phyloP scores from a whole-genome alignment of 2,113 vertebrate genomes.

The Phycodurus eques region DNA sequence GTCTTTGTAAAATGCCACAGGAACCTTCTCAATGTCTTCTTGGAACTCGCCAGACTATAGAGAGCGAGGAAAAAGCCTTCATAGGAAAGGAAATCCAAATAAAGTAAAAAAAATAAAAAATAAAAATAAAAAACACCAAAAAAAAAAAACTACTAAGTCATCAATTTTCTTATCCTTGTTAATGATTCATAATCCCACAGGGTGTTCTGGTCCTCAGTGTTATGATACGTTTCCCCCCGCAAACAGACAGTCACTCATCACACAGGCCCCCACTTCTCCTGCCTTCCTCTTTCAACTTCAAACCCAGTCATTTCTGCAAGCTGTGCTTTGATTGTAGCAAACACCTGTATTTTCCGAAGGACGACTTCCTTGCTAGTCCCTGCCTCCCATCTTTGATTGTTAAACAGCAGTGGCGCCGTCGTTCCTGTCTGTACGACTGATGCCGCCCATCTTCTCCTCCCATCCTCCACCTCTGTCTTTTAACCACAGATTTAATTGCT shows the following conservation, averaged over 20 bases:
- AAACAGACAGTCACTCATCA: conserved; percentile 62
- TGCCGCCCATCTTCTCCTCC: conserved; percentile 67
- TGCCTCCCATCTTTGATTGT: conserved; percentile 78
- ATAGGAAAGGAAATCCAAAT: conserved; percentile 44
- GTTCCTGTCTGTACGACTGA: conserved; percentile 72
- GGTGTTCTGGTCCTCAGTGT: conserved; percentile 59
- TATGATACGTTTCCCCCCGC: conserved; percentile 48
- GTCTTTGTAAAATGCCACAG: conserved; percentile 52
- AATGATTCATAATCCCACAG: conserved; percentile 67
- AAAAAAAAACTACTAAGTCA: conserved; percentile 57
- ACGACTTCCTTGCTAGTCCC: conserved; percentile 72
- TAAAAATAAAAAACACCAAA: too few species aligned
- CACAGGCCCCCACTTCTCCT: conserved; percentile 29
- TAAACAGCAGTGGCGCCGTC: conserved; percentile 75
- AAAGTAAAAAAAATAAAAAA: conserved; percentile 63
- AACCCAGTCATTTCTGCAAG: conserved; percentile 75
- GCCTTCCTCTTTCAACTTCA: conserved; percentile 73
- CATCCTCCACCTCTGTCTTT: conserved; percentile 63
- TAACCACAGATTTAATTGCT: conserved; percentile 65
- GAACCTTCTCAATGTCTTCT: conserved; percentile 43
- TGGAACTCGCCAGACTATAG: conserved; percentile 58
- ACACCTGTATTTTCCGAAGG: conserved; percentile 77
- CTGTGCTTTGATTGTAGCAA: conserved; percentile 75
- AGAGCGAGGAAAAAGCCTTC: conserved; percentile 59
- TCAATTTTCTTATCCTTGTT: conserved; percentile 69